Conservation (phyloP, 2,888 invertebrate species). For the Dorcus hopei region DNA sequence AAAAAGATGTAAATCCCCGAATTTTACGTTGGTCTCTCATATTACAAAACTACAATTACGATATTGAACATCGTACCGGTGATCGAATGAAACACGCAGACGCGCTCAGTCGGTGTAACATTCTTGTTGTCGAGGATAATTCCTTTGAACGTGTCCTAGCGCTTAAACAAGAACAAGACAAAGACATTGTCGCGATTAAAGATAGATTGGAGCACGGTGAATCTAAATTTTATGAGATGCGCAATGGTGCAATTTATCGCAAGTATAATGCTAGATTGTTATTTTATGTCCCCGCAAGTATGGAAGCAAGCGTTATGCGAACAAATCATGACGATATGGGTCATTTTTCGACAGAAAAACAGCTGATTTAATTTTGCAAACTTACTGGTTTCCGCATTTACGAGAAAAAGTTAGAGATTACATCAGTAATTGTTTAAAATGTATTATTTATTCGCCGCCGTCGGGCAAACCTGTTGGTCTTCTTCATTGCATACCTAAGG, state of each 20-base stretch:
- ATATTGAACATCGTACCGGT: neutral
- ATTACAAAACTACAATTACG: slow-evolving; percentile 29
- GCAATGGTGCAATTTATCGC: slow-evolving; percentile 8
- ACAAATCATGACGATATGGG: slow-evolving; percentile 30
- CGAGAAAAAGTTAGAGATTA: slow-evolving; percentile 27
- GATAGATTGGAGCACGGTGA: slow-evolving; percentile 4
- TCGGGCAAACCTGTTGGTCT: slow-evolving; percentile 31
- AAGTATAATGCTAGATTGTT: slow-evolving; percentile 6
- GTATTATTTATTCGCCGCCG: slow-evolving; percentile 25
- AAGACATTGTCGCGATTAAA: slow-evolving; percentile 5
- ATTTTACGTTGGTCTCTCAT: slow-evolving; percentile 36
- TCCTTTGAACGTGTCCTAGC: slow-evolving; percentile 9
- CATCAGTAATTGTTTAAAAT: slow-evolving; percentile 34
- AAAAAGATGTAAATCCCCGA: slow-evolving; percentile 32
- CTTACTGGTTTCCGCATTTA: slow-evolving; percentile 39
- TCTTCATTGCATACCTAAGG: slow-evolving; percentile 31
- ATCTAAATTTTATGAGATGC: slow-evolving; percentile 7
- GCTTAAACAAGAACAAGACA: slow-evolving; percentile 6
- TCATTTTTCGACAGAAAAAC: slow-evolving; percentile 35
- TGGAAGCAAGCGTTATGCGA: slow-evolving; percentile 27
- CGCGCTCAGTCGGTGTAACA: slow-evolving; percentile 5
- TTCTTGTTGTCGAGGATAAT: slow-evolving; percentile 5
- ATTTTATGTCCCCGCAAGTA: slow-evolving; percentile 25
- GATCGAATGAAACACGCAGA: slow-evolving; percentile 4
- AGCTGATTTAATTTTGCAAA: slow-evolving; percentile 24